Evolutionary conservation across 2,797 vertebrate genomes (phyloP).

Genomic region (Hylomyscus alleni): DNA sequence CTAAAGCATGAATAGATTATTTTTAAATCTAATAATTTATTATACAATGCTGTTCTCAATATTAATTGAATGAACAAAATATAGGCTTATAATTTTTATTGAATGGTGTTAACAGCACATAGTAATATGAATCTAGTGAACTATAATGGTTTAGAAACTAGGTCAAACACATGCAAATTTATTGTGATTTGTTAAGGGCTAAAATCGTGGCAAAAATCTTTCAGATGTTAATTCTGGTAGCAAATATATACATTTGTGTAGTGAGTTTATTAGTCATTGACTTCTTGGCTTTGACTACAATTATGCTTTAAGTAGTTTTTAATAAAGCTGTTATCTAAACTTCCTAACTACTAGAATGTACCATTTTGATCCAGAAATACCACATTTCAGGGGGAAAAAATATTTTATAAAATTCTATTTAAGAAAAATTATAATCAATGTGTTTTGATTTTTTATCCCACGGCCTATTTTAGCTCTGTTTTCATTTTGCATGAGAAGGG

Average conservation of each 20-base stretch:
- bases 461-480: slow-evolving; percentile 11
- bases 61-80: slow-evolving; percentile 39
- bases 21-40: slow-evolving; percentile 23
- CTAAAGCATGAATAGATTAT: slow-evolving; percentile 34
- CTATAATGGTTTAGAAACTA: not conserved
- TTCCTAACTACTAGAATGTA: slow-evolving; percentile 53
- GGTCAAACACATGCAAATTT: slow-evolving; percentile 51
- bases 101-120: not conserved
- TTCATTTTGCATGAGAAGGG: slow-evolving; percentile 46
- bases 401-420: slow-evolving; percentile 55
- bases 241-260: not conserved
- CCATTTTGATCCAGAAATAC: slow-evolving; percentile 18
- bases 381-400: slow-evolving; percentile 30
- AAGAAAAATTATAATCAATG: slow-evolving; percentile 50
- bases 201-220: slow-evolving; percentile 32
- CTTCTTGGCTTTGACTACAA: not conserved
- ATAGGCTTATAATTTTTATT: not conserved
- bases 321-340: slow-evolving; percentile 22
- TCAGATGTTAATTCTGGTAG: not conserved
- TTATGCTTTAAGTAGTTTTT: slow-evolving; percentile 35
- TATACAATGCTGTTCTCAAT: slow-evolving; percentile 57
- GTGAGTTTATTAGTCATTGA: slow-evolving; percentile 30
- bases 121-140: slow-evolving; percentile 16
- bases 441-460: slow-evolving; percentile 47
- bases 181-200: slow-evolving; percentile 41